Evolutionary conservation across 2,113 vertebrate species (phyloP), one percentile per base, ranked within the genome.

Genomic region (Actenoides lindsayi): DNA sequence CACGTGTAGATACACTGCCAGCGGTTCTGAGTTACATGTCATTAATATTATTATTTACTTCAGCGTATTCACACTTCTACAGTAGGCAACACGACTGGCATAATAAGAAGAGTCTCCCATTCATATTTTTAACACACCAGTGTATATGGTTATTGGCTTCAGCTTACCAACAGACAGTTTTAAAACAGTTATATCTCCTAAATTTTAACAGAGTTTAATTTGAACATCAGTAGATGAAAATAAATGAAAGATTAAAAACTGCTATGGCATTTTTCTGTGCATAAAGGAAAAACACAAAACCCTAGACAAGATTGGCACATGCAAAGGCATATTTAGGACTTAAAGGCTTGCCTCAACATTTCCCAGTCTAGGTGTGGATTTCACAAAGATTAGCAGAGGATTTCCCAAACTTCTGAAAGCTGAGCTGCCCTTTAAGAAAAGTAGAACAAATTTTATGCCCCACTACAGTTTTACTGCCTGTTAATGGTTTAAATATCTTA

Each of bases 381-480:
- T 95, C 62, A 87, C n/a, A 41, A 91, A 91, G 81, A 87, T 79
- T 71, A 83, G 83, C 30, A 69, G 44, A 94, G 74, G 48, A 78
- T 83, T 94, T 95, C 77, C 53, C 65, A 94, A 89, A 83, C 53
- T 78, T 83, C 70, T 65, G 83, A 89, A 89, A 95, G 67, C 63
- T 95, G 87, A 90, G 25, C 57, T 89, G 65, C 39, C 35, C 69
- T 95, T 91, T 87, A 79, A 89, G 73, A 84, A 65, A 94, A 94
- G 37, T 30, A 80, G 71, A 90, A 85, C 23, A 78, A 70, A 50
- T 90, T 90, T 53, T 59, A 91, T 89, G 78, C 77, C 74, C 81
- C 27, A 39, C 74, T 74, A 68, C 53, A 82, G 33, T 89, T 91
- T 91, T 82, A 81, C 67, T 75, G 89, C 46, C 59, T 86, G 67